A percentile compares a stretch with the other conserved stretches of the same genome.
Conservation (phyloP, 2,888 invertebrate species). For the Phengaris arion region DNA sequence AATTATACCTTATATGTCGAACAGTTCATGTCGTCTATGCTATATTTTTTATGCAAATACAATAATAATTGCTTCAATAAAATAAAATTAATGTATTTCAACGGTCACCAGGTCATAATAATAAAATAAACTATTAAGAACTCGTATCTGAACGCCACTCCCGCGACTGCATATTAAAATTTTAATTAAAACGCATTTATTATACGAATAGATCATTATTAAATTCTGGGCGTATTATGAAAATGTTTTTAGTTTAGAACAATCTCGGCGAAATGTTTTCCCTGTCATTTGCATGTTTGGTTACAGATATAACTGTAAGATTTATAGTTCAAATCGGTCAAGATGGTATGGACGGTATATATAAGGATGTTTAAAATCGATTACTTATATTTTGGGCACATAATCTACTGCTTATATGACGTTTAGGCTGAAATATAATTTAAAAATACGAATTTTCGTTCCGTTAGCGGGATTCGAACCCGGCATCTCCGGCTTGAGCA, state of each 20-base stretch:
- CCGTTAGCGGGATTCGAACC: too few relatives aligned
- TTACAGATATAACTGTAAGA: background rate
- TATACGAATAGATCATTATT: background rate
- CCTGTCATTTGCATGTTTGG: background rate
- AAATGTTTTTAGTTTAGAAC: background rate
- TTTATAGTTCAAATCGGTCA: background rate
- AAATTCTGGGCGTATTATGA: background rate
- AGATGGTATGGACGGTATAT: too few relatives aligned
- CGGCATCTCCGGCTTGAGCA: too few relatives aligned
- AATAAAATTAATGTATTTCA: background rate
- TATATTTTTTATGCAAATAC: background rate
- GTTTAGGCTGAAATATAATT: too few relatives aligned
- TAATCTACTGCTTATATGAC: too few relatives aligned
- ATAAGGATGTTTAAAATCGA: too few relatives aligned
- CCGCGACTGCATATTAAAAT: background rate
- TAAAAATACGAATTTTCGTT: too few relatives aligned
- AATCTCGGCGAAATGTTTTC: conserved; percentile 1
- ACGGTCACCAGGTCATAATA: background rate
- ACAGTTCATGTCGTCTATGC: background rate
- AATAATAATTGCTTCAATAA: background rate
- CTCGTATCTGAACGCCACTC: background rate
- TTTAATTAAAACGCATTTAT: background rate
- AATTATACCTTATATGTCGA: background rate
- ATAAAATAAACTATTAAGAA: background rate
- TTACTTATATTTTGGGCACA: too few relatives aligned